Percentiles rank a stretch among this genome's conserved stretches.
phyloP scores from a whole-genome alignment of 1,140 invertebrate genomes.

The Subanguina moxae region DNA sequence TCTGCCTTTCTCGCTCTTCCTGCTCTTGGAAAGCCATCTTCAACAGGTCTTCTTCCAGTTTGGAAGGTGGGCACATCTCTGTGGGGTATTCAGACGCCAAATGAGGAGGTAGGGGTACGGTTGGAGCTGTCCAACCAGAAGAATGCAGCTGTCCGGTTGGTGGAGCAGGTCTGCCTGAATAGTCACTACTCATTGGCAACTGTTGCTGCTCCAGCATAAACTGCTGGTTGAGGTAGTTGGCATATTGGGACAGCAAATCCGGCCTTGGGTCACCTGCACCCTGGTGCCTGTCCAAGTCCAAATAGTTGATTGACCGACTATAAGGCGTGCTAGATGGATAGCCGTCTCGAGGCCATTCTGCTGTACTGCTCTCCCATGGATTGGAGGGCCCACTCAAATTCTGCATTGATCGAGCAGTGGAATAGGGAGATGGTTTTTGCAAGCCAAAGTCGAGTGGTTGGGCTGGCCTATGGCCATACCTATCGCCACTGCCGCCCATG shows the following conservation, averaged over 20 bases:
- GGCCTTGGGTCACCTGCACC: background rate
- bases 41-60: background rate
- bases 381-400: background rate
- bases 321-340: background rate
- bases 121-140: background rate
- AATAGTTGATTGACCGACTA: slow-evolving; percentile 13
- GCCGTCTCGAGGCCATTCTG: background rate
- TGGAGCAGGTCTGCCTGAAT: background rate
- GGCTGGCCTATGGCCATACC: background rate
- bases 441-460: background rate
- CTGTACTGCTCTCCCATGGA: background rate
- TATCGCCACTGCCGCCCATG: background rate
- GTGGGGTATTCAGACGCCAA: background rate
- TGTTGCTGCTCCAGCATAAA: slow-evolving; percentile 30
- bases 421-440: background rate
- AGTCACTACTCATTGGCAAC: background rate
- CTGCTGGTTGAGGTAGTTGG: slow-evolving; percentile 56
- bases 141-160: background rate
- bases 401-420: background rate
- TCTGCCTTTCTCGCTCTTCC: background rate
- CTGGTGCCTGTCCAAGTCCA: background rate
- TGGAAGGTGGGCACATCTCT: background rate
- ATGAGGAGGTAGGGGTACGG: background rate
- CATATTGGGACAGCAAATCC: slow-evolving; percentile 47
- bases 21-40: background rate